phyloP scores from a whole-genome alignment of 1,140 invertebrate species.

The Megalopta genalis region DNA sequence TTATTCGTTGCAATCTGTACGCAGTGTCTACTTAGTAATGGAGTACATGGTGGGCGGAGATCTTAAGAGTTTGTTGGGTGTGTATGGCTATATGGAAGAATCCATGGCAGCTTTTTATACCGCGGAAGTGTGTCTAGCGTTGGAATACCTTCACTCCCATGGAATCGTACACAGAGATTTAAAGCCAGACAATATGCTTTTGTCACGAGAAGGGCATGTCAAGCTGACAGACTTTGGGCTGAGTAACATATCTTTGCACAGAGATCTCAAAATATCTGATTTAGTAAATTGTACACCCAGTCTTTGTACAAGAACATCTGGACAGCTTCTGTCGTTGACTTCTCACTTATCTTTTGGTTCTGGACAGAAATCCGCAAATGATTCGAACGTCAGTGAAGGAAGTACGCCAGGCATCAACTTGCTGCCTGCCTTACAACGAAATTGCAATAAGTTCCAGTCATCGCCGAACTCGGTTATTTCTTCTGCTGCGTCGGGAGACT shows the following conservation, averaged over 20 bases:
- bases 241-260: conserved; percentile 87
- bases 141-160: conserved; percentile 97
- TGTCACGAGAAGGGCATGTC: conserved; percentile 96
- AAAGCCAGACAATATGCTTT: conserved; percentile 98
- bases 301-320: conserved; percentile 90
- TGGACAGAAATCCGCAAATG: conserved; percentile 76
- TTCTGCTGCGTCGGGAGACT: conserved; percentile 64
- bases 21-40: conserved; percentile 95
- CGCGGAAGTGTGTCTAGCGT: conserved; percentile 95
- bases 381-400: conserved; percentile 62
- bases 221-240: conserved; percentile 99
- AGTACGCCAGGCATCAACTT: conserved; percentile 70
- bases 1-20: conserved; percentile 94
- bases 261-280: conserved; percentile 91
- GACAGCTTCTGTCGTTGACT: conserved; percentile 94
- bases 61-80: conserved; percentile 92
- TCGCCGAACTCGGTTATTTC: conserved; percentile 65
- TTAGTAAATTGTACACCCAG: conserved; percentile 90
- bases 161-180: conserved; percentile 98
- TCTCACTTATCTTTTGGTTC: conserved; percentile 95
- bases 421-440: conserved; percentile 67
- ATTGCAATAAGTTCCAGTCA: conserved; percentile 34
- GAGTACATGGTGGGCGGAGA: conserved; percentile 98
- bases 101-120: conserved; percentile 94
- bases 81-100: conserved; percentile 95